phyloP scores from a whole-genome alignment of 2,888 invertebrate genomes.

The Eubasilissa splendida region DNA sequence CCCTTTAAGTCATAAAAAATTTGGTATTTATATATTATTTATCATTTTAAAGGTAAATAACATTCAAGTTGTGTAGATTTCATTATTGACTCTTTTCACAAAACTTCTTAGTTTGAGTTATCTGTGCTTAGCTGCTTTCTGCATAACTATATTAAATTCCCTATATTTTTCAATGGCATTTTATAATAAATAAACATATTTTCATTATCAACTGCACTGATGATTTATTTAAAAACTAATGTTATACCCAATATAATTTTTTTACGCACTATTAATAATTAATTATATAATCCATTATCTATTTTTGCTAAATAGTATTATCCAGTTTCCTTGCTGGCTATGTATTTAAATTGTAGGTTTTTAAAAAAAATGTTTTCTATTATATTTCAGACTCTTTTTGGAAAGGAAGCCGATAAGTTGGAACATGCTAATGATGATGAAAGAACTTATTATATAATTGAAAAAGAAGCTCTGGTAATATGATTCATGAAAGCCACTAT shows the following conservation, averaged over 20 bases:
- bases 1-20: no score
- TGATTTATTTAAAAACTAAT: no score
- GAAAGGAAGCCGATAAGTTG: slow-evolving; percentile 97
- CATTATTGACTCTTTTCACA: no score
- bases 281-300: background rate
- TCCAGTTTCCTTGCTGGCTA: background rate
- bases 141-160: no score
- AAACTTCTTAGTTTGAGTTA: no score
- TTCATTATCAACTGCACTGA: no score
- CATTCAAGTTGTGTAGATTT: no score
- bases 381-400: slow-evolving; percentile 88
- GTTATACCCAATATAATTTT: no score
- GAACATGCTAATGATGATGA: slow-evolving; percentile 99
- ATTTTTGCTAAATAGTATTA: background rate
- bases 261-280: background rate
- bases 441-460: slow-evolving; percentile 97
- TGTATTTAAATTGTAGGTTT: background rate
- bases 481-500: background rate
- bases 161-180: background rate
- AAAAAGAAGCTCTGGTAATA: slow-evolving; percentile 92
- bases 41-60: no score
- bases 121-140: no score
- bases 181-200: slow-evolving; percentile 7
- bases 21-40: no score
- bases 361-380: background rate